Evolutionary conservation across 2,888 invertebrate genomes (phyloP).

Genomic region (Idaea aversata): DNA sequence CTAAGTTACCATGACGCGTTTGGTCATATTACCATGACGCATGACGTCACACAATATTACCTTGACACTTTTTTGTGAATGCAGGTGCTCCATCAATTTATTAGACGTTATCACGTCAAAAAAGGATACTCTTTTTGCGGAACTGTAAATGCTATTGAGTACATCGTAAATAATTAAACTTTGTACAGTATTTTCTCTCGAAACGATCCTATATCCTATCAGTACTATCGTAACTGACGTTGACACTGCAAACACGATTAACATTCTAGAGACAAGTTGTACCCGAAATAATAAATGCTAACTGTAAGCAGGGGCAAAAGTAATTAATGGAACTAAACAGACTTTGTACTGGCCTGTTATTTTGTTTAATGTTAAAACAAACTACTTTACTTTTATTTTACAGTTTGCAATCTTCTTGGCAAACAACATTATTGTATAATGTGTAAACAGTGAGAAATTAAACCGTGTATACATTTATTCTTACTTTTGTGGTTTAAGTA

Average conservation of each 20-base stretch:
- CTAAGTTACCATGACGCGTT: too few species aligned
- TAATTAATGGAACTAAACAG: conserved; percentile 63
- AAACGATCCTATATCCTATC: conserved; percentile 35
- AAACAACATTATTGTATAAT: conserved; percentile 8
- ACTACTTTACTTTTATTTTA: conserved; percentile 39
- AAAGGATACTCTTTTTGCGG: background rate
- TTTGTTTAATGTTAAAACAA: conserved; percentile 49
- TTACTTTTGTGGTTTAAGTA: background rate
- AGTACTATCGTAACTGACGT: conserved; percentile 29
- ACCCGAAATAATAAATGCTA: conserved; percentile 52
- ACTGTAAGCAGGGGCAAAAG: conserved; percentile 49
- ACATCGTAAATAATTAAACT: conserved; percentile 27
- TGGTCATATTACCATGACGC: too few species aligned
- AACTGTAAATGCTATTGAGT: conserved; percentile 3
- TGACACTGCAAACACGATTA: conserved; percentile 48
- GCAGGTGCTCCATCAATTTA: too few species aligned
- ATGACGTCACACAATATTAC: too few species aligned
- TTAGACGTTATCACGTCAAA: too few species aligned
- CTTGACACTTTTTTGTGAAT: too few species aligned
- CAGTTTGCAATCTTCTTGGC: conserved; percentile 16
- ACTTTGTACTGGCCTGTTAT: conserved; percentile 54
- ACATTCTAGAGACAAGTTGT: conserved; percentile 44
- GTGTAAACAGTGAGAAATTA: background rate
- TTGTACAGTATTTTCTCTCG: conserved; percentile 32
- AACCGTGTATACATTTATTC: background rate